Base-by-base conservation (phyloP, 2,888 invertebrate species). In the Lithophane ornitopus region DNA sequence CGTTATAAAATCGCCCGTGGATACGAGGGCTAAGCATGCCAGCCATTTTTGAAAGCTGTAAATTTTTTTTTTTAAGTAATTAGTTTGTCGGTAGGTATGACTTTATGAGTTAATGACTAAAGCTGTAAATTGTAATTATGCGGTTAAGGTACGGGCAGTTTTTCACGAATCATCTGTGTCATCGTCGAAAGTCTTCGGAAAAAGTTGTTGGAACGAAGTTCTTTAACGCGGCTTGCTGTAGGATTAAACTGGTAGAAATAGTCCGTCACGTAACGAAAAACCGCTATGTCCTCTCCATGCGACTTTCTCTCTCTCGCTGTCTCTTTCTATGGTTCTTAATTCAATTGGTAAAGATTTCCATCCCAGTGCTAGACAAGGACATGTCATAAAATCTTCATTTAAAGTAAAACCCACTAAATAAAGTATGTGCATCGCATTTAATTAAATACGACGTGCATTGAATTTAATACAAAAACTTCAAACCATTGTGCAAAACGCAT, bases 391-490 rank as follows among this genome's bases (percentile, higher is more conserved):
- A 22, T 12, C 0, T 6, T 2, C 19, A 22, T 8, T 26, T 14
- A 49, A 22, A 65, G 28, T 56, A 44, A 41, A 52, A 71, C 3
- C 11, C 3, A 22, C 19, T 22, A 26, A 41, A 49, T 58, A 56
- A 26, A 12, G 56, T 41, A 52, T 34, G 22, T 19, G 65, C 9
- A 59, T 52, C 0, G 49, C 12, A 34, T 59, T 49, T 67, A 22
- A 44, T 49, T 67, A 22, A 44, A 59, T 26, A 22, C 26, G 16
- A 19, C 28, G 9, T 62, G 39, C 26, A 34, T 76, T 54, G 28
- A 56, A 77, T 62, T 68, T 46, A 46, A 19, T 28, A 61, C 54
- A 61, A 56, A 69, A 61, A 41, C 46, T 19, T 58, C 49, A 49
- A 28, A 19, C 16, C 46, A 46, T 69, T 65, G 52, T 59, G 22